phyloP scores from a whole-genome alignment of 2,113 vertebrate genomes.

The Halcyon senegalensis region DNA sequence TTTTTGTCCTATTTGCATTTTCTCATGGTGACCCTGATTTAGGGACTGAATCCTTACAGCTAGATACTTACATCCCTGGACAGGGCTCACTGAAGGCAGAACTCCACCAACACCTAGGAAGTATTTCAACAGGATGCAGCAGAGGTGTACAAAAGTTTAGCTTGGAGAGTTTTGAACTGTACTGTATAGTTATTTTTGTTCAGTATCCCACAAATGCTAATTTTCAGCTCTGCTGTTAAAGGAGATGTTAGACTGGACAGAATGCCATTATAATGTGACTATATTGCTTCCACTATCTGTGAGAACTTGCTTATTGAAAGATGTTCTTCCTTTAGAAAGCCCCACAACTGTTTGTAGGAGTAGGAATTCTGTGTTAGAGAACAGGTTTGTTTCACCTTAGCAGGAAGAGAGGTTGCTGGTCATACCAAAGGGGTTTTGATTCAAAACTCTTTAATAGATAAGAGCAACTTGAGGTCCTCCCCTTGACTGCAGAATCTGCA shows the following conservation, averaged over 20 bases:
- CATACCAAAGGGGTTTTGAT: background rate
- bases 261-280: background rate
- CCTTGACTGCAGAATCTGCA: background rate
- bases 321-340: background rate
- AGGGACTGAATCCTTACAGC: background rate
- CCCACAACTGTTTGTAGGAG: background rate
- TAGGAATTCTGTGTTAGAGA: background rate
- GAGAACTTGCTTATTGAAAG: background rate
- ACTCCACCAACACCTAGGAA: background rate
- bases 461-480: background rate
- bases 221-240: background rate
- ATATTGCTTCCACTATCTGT: background rate
- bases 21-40: background rate
- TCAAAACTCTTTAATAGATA: background rate
- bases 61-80: background rate
- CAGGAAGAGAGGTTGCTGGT: background rate
- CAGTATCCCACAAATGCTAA: background rate
- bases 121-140: background rate
- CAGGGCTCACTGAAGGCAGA: background rate
- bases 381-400: background rate
- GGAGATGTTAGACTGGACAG: background rate
- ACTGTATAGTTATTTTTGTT: background rate
- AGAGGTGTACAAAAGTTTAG: background rate
- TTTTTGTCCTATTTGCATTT: background rate
- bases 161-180: background rate